phyloP scores from a whole-genome alignment of 2,888 invertebrate species.

The Temnothorax ravouxi region DNA sequence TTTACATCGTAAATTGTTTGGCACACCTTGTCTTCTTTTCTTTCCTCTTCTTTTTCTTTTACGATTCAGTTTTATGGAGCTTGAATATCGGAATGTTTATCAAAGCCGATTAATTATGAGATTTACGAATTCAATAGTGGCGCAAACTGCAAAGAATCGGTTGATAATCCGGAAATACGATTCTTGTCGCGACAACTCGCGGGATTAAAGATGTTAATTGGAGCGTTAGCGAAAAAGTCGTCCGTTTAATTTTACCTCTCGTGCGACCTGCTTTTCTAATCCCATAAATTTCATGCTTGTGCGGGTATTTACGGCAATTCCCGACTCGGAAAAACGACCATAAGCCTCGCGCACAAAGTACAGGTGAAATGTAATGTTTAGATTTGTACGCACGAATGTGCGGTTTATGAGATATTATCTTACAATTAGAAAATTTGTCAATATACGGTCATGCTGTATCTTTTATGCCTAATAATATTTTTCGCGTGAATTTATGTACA shows the following conservation, averaged over 20 bases:
- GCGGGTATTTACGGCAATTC: slow-evolving; percentile 24
- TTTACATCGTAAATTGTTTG: background rate
- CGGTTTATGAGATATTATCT: background rate
- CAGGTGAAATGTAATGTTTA: slow-evolving; percentile 11
- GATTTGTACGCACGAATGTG: background rate
- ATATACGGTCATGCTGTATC: too few species aligned
- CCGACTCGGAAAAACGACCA: slow-evolving; percentile 2
- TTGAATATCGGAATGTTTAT: slow-evolving; percentile 2
- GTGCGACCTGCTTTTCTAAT: slow-evolving; percentile 48
- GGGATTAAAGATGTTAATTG: slow-evolving; percentile 46
- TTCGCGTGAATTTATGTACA: too few species aligned
- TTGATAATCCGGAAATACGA: slow-evolving; percentile 47
- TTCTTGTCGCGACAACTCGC: slow-evolving; percentile 28
- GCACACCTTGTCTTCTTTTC: background rate
- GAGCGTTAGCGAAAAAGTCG: slow-evolving; percentile 41
- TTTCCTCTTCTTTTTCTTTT: background rate
- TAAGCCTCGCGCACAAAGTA: background rate
- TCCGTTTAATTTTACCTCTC: slow-evolving; percentile 45
- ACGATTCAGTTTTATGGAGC: background rate
- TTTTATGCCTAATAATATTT: too few species aligned
- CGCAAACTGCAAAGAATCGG: background rate
- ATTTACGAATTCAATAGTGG: slow-evolving; percentile 4
- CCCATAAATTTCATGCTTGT: slow-evolving; percentile 34
- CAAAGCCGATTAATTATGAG: background rate
- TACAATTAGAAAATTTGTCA: background rate